These are phyloP conservation scores for Drosophila mimetica DNA, from an alignment of 2,888 invertebrate species.

Conservation along the genomic window DNA sequence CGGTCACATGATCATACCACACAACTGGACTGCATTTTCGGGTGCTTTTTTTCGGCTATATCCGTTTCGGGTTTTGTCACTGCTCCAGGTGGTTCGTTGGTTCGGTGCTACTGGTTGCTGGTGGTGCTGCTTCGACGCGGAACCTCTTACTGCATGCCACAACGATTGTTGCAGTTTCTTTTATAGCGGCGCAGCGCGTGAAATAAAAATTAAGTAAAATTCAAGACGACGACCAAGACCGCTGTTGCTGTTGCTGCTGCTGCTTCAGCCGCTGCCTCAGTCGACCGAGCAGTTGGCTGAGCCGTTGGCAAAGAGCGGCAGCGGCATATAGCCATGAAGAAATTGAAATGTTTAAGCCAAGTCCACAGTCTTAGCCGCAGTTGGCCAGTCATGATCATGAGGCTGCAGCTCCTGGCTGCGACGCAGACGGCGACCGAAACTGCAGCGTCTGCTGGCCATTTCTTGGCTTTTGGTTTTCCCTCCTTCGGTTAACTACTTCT, in stretches of 20 bases:
- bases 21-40: slow-evolving; percentile 82
- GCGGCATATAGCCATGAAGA: slow-evolving; percentile 76
- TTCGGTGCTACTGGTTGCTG: slow-evolving; percentile 9
- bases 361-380: slow-evolving; percentile 44
- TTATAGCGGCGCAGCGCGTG: slow-evolving; percentile 81
- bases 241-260: slow-evolving; percentile 12
- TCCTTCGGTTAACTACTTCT: slow-evolving; percentile 36
- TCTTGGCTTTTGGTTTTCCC: slow-evolving; percentile 49
- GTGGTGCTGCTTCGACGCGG: slow-evolving; percentile 78
- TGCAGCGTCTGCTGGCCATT: slow-evolving; percentile 57
- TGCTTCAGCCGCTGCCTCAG: not conserved
- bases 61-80: slow-evolving; percentile 45
- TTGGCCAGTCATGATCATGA: slow-evolving; percentile 72
- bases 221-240: slow-evolving; percentile 54
- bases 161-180: slow-evolving; percentile 83
- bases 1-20: slow-evolving; percentile 72
- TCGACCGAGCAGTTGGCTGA: slow-evolving; percentile 17
- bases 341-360: slow-evolving; percentile 73
- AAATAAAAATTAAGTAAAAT: slow-evolving; percentile 79
- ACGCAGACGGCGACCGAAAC: slow-evolving; percentile 38
- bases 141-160: slow-evolving; percentile 84
- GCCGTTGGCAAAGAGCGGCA: slow-evolving; percentile 74
- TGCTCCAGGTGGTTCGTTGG: slow-evolving; percentile 12
- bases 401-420: slow-evolving; percentile 61
- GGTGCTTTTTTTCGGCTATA: slow-evolving; percentile 42